Evolutionary conservation across 64 coral and sea anemone genomes (phyloP).

Genomic region (Actinia equina): DNA sequence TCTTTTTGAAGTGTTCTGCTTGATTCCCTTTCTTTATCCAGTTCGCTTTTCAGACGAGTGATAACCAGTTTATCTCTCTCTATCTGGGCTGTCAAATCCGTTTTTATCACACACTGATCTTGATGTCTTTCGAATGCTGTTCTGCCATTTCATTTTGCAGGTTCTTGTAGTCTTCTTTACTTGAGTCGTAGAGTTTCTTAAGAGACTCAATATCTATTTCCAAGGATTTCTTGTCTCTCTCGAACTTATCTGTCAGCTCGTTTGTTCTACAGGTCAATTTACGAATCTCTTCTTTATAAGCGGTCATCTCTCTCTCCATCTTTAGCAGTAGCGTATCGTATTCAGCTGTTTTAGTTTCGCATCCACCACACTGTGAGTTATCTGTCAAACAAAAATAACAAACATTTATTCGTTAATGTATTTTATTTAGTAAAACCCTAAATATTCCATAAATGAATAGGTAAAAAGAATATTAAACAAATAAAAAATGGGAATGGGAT

Average conservation of each 20-base stretch:
- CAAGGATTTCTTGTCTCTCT: constrained; percentile 10
- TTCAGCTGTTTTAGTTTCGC: background rate
- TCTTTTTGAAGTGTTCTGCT: constrained; percentile 40
- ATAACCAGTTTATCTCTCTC: background rate
- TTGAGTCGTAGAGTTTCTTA: constrained; percentile 18
- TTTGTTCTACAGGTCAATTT: background rate
- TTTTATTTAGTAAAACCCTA: too few species aligned
- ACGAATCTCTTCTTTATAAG: background rate
- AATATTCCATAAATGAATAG: too few species aligned
- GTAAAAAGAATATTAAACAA: too few species aligned
- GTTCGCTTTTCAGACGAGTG: background rate
- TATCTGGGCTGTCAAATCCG: constrained; percentile 11
- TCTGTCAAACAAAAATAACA: background rate
- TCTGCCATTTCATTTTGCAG: constrained; percentile 7
- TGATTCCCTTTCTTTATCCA: constrained; percentile 19
- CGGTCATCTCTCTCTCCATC: background rate
- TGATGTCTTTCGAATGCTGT: constrained; percentile 13
- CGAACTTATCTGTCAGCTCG: constrained; percentile 10
- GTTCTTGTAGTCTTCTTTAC: constrained; percentile 24
- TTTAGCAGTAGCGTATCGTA: background rate
- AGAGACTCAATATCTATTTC: constrained; percentile 13
- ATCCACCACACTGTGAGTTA: background rate
- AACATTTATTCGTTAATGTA: too few species aligned
- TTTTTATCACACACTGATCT: constrained; percentile 1
- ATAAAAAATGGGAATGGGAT: too few species aligned